Conservation (phyloP, 2,113 vertebrate genomes). For the Meriones unguiculatus region DNA sequence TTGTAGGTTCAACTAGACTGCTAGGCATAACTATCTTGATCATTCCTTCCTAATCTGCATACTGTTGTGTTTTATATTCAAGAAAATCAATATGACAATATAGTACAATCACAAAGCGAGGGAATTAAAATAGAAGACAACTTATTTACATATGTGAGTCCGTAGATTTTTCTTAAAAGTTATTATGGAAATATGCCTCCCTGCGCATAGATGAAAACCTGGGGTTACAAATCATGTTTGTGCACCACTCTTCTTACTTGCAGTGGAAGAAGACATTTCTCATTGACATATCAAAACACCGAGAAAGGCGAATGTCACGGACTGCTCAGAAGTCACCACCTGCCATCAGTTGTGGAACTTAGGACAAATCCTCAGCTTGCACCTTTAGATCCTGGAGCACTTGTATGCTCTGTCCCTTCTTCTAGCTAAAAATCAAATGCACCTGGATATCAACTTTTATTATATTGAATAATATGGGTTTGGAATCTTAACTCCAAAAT, state of each 20-base stretch:
- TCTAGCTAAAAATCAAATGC: conserved; percentile 50
- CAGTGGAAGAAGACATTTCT: background rate
- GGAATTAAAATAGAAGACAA: conserved; percentile 3
- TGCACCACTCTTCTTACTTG: background rate
- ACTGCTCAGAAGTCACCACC: background rate
- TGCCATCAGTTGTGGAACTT: background rate
- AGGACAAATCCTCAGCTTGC: background rate
- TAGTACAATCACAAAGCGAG: conserved; percentile 20
- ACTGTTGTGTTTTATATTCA: background rate
- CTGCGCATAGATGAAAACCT: background rate
- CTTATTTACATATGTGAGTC: background rate
- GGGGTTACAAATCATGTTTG: background rate
- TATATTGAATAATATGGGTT: conserved; percentile 9
- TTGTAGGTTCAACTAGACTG: background rate
- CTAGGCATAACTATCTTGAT: background rate
- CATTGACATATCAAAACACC: background rate
- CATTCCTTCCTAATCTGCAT: background rate
- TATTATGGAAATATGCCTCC: background rate
- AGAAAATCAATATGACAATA: background rate
- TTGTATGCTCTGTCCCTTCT: background rate
- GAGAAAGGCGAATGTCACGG: background rate
- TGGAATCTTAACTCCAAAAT: conserved; percentile 38
- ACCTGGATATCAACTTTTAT: conserved; percentile 10
- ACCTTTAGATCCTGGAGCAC: background rate
- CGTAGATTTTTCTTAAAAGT: background rate